Percentiles rank a stretch among this genome's conserved stretches.
Conservation (phyloP, 2,113 vertebrate genomes). For the Notothenia rossii region DNA sequence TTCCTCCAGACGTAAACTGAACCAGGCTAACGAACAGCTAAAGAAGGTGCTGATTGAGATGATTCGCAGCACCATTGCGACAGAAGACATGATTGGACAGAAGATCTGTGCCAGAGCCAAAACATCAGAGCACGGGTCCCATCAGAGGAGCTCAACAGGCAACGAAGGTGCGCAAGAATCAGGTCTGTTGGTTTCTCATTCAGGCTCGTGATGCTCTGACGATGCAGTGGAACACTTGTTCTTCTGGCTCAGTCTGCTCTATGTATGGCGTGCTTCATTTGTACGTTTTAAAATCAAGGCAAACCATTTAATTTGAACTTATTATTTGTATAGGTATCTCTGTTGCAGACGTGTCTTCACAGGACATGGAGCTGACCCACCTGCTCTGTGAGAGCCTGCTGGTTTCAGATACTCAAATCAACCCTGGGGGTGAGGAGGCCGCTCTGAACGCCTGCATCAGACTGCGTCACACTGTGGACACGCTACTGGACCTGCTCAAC, state of each 20-base stretch:
- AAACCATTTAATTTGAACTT: background rate
- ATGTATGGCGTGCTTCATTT: background rate
- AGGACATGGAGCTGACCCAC: conserved; percentile 89
- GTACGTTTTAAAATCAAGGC: background rate
- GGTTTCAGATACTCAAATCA: conserved; percentile 84
- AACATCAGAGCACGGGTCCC: conserved; percentile 13
- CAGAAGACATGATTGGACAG: conserved; percentile 88
- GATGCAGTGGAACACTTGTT: background rate
- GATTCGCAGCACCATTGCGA: conserved; percentile 80
- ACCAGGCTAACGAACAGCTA: conserved; percentile 84
- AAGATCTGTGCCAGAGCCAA: conserved; percentile 81
- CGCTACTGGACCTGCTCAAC: conserved; percentile 90
- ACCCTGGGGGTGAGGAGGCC: conserved; percentile 85
- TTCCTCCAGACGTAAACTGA: conserved; percentile 82
- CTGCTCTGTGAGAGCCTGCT: conserved; percentile 92
- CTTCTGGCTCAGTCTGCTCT: background rate
- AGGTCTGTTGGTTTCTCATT: conserved; percentile 52
- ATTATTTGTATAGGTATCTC: conserved; percentile 39
- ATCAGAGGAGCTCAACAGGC: conserved; percentile 28
- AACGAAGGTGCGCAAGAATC: conserved; percentile 70
- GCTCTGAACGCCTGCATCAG: conserved; percentile 84
- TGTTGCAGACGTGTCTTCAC: conserved; percentile 61
- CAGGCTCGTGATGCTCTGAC: background rate
- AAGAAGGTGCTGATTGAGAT: conserved; percentile 88
- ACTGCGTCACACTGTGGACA: conserved; percentile 87